Conservation (phyloP, 2,888 invertebrate species). For the Orgyia antiqua region DNA sequence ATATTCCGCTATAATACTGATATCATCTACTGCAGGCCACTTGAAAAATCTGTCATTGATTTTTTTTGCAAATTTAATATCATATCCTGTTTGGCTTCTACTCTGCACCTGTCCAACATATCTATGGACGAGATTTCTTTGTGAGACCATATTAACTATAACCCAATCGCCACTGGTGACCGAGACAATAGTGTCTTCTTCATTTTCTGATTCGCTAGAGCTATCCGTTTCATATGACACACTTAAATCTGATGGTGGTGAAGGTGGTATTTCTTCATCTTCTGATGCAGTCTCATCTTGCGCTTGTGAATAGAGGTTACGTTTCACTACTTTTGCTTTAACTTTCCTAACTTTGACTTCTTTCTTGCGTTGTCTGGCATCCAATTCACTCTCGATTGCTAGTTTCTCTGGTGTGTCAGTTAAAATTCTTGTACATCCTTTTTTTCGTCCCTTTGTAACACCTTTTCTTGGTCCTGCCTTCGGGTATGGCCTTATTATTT, state of each 20-base stretch:
- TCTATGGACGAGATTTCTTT: slow-evolving; percentile 1
- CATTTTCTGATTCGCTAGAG: neutral
- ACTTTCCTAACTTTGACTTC: slow-evolving; percentile 6
- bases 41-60: slow-evolving; percentile 19
- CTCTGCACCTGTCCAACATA: no score
- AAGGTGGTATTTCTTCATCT: no score
- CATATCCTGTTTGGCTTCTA: no score
- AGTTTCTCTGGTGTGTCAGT: neutral
- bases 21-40: slow-evolving; percentile 22
- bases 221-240: no score
- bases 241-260: no score
- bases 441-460: neutral
- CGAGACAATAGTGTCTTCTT: slow-evolving; percentile 1
- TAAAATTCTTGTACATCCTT: neutral
- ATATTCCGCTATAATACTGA: slow-evolving; percentile 17
- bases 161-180: slow-evolving; percentile 1
- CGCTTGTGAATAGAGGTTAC: no score
- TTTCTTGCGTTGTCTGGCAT: slow-evolving; percentile 8
- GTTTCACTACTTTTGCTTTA: no score
- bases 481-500: neutral
- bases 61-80: slow-evolving; percentile 25
- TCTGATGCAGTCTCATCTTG: no score
- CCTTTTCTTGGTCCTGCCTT: neutral
- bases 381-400: slow-evolving; percentile 2
- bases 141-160: slow-evolving; percentile 1